These are phyloP conservation scores for Tenthredo amoena DNA, from an alignment of 2,888 invertebrate species.

Conservation along the genomic window DNA sequence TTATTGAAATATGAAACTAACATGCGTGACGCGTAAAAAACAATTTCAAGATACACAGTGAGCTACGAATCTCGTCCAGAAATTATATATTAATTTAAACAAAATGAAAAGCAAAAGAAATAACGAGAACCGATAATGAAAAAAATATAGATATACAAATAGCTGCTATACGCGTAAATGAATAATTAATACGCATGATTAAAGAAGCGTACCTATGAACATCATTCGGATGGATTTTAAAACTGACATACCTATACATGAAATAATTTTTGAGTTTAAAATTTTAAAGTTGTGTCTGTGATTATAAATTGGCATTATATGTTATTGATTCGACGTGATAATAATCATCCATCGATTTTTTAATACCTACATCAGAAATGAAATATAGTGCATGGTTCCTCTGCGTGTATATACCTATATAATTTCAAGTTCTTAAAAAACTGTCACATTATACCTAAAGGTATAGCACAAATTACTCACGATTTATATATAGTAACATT, in stretches of 20 bases:
- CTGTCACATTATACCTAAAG: background rate
- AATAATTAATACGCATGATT: background rate
- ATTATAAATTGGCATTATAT: slow-evolving; percentile 29
- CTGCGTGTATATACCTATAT: background rate
- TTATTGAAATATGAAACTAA: background rate
- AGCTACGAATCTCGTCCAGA: slow-evolving; percentile 26
- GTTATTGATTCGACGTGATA: background rate
- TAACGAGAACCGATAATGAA: background rate
- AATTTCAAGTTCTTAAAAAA: background rate
- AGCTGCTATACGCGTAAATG: background rate
- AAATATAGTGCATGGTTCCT: slow-evolving; percentile 12
- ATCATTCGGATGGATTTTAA: slow-evolving; percentile 5
- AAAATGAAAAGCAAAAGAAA: background rate
- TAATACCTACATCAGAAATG: background rate
- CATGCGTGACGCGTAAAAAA: background rate
- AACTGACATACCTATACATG: slow-evolving; percentile 5
- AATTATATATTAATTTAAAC: slow-evolving; percentile 18
- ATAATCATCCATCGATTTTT: background rate
- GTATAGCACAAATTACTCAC: slow-evolving; percentile 18
- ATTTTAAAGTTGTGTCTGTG: slow-evolving; percentile 36
- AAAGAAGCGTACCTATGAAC: background rate
- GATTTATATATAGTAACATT: slow-evolving; percentile 12
- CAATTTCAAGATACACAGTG: background rate
- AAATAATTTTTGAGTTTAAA: background rate
- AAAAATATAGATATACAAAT: background rate